Conservation (phyloP, 2,797 vertebrate genomes). For the Myripristis murdjan region DNA sequence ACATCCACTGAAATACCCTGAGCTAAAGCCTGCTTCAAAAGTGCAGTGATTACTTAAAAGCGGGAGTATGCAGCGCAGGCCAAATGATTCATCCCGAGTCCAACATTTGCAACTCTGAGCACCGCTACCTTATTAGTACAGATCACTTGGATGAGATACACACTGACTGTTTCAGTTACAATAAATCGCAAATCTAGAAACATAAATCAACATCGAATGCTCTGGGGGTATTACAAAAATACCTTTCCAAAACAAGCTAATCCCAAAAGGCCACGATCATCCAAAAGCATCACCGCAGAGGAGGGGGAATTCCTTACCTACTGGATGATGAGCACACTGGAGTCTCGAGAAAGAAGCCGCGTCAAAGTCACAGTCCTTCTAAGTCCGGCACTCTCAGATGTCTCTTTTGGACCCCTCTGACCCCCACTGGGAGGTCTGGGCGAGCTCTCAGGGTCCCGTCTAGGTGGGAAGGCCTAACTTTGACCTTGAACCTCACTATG, state of each 20-base stretch:
- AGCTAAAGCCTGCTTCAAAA: conserved; percentile 9
- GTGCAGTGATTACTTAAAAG: conserved; percentile 13
- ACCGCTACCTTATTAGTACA: neutral
- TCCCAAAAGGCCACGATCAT: conserved; percentile 33
- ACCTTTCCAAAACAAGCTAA: conserved; percentile 60
- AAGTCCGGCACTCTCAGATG: conserved; percentile 8
- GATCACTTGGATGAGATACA: neutral
- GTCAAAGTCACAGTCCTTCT: neutral
- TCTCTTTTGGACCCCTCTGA: conserved; percentile 31
- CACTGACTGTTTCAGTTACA: neutral
- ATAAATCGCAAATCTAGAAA: neutral
- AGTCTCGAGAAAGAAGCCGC: conserved; percentile 8
- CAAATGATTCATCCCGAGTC: conserved; percentile 32
- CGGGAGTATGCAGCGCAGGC: conserved; percentile 9
- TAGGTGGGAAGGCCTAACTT: conserved; percentile 51
- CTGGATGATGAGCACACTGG: conserved; percentile 28
- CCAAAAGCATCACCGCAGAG: conserved; percentile 18
- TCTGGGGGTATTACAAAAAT: conserved; percentile 45
- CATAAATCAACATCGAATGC: conserved; percentile 28
- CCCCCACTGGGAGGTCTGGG: conserved; percentile 34
- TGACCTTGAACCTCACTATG: conserved; percentile 73
- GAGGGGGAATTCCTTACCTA: conserved; percentile 46
- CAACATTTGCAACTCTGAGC: conserved; percentile 17
- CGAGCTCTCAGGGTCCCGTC: conserved; percentile 57
- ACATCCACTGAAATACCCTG: conserved; percentile 5